Percentiles rank a stretch among this genome's conserved stretches.
These are phyloP conservation scores for Epizoanthus stellaris DNA, from an alignment of 92 coral and sea anemone genomes.

Conservation along the genomic window DNA sequence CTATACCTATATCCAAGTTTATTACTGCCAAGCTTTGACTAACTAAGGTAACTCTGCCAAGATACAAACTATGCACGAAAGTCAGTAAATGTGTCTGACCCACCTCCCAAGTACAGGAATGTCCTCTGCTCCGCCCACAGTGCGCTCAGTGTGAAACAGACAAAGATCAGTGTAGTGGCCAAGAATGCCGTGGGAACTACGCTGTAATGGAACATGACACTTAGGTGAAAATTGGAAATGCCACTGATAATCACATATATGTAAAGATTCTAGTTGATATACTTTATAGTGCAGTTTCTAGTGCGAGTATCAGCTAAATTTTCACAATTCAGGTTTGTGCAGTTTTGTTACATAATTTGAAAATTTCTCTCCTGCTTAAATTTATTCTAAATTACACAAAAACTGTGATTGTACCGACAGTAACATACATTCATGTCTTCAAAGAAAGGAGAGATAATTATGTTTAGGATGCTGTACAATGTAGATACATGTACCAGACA, in stretches of 20 bases:
- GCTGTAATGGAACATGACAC: slow-evolving; percentile 54
- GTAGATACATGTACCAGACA: no score
- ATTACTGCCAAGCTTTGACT: background rate
- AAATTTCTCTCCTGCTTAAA: no score
- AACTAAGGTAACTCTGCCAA: background rate
- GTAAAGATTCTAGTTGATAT: no score
- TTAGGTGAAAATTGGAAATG: background rate
- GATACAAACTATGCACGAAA: background rate
- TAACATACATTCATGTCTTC: background rate
- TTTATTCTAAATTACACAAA: background rate
- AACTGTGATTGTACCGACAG: background rate
- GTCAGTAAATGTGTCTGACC: background rate
- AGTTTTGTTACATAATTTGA: no score
- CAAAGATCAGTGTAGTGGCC: slow-evolving; percentile 90
- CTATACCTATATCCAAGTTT: no score
- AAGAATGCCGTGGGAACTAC: slow-evolving; percentile 95
- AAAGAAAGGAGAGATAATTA: no score
- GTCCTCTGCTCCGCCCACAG: slow-evolving; percentile 95
- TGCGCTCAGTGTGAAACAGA: slow-evolving; percentile 96
- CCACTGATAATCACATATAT: no score
- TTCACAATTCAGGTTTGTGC: no score
- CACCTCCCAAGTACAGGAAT: slow-evolving; percentile 94
- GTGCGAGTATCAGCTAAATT: no score
- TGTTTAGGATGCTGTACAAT: no score
- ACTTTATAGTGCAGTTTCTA: no score